Evolutionary conservation across 2,888 invertebrate genomes (phyloP), one percentile per base, ranked within the genome.

Genomic region (Nymphalis polychloros): DNA sequence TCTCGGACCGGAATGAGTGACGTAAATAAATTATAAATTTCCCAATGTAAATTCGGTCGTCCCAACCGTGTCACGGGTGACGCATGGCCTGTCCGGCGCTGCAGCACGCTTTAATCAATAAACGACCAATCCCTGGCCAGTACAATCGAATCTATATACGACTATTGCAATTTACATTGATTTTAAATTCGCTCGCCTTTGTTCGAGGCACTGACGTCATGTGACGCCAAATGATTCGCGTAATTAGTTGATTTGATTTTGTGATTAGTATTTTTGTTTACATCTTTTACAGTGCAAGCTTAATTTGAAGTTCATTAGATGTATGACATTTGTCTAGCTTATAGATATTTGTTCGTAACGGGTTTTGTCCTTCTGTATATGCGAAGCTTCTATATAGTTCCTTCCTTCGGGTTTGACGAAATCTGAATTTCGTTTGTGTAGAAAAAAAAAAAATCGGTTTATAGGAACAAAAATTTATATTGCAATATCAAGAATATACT

Each of bases 61-160:
- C 55, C 55, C 55, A 31, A 35, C 66, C 72, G 68, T 41, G 50
- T 64, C 57, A 55, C 71, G 70, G 64, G 75, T 82, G 84, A 85
- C 82, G 83, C 83, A 84, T 81, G 78, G 76, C 79, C 79, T 75
- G 79, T 75, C 80, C 81, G 78, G 52, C 35, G 57, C 84, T 83
- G 84, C 82, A 81, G 84, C 84, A 41, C 35, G 77, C 84, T 81
- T 81, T 83, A 88, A 88, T 89, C 89, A 88, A 88, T 89, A 88
- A 81, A 82, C 75, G 73, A 76, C 77, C 81, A 72, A 77, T 73
- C 67, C 75, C 72, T 19, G 57, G 57, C 57, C 57, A 35, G 68
- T 72, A 71, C 74, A 68, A 75, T 72, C 72, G 68, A 71, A 68
- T 72, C 68, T 67, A 64, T 60, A 66, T 47, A 59, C 57, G 31